Evolutionary conservation across 2,888 invertebrate genomes (phyloP), one percentile per base, ranked within the genome.

Genomic region (Cheilosia vulpina): DNA sequence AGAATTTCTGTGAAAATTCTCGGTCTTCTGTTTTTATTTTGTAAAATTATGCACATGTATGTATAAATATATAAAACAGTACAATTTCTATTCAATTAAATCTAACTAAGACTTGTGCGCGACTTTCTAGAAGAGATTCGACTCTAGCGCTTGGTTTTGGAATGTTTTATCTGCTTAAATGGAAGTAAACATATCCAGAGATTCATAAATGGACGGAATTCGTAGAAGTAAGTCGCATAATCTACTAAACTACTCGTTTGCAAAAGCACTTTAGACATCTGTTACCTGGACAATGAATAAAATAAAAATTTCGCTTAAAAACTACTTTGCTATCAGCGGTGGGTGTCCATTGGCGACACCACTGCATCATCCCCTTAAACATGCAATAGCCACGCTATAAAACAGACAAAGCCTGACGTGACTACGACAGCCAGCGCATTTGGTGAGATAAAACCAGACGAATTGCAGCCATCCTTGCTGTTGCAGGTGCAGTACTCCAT

Each of bases 401-500:
- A 62, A 38, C 85, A 82, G n/a, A 89, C 77, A 60, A 87, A 69
- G 27, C 84, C 68, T 1, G 87, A 87, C 13, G 89, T 88, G 6
- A 88, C 82, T 19, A 66, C 88, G 2, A 89, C 87, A 58, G 79
- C 87, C 11, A 88, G 47, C 2, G 92, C 91, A 57, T 91, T 90
- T 0, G 93, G 92, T 34, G 89, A 89, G 17, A 93, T 90, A 11
- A 92, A 87, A 1, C 93, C 91, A 0, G 95, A 95, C 2, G 94
- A 92, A 91, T 98, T 98, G 90, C 98, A 98, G 0, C 98, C 98
- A 91, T 98, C 97, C 92, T 98, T 98, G 89, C 96, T 97, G 89
- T 96, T 96, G 81, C 98, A 98, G 0, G 97, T 97, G 90, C 98
- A 98, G 89, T 96, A 97, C 92, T 98, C 98, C 93, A 97, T 96